These are phyloP conservation scores for Cherax destructor DNA, from an alignment of 1,140 invertebrate species.

Conservation along the genomic window DNA sequence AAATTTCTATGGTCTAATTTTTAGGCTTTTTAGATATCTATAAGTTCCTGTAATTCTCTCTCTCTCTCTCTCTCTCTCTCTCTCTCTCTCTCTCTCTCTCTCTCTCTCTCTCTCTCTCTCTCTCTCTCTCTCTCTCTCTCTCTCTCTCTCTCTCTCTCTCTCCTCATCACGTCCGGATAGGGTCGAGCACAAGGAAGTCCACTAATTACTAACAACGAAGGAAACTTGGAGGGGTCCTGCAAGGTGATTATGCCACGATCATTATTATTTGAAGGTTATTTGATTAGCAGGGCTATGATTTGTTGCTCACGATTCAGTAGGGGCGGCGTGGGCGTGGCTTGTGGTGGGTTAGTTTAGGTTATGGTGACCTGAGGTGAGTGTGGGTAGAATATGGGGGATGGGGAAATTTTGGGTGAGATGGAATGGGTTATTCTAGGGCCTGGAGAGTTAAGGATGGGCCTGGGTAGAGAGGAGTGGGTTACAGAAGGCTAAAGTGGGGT, in stretches of 20 bases:
- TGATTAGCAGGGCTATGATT: conserved; percentile 41
- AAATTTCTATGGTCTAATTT: too few relatives aligned
- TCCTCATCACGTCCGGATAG: neutral
- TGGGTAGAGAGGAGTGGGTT: too few relatives aligned
- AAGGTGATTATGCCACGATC: conserved; percentile 37
- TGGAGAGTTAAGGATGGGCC: too few relatives aligned
- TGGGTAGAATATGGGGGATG: too few relatives aligned
- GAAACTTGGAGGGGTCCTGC: conserved; percentile 15
- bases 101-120: neutral
- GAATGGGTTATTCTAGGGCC: too few relatives aligned
- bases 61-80: conserved; percentile 17
- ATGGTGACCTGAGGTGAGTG: too few relatives aligned
- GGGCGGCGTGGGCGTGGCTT: neutral
- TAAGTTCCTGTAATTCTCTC: neutral
- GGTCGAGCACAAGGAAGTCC: too few relatives aligned
- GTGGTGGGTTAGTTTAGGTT: too few relatives aligned
- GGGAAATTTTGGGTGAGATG: too few relatives aligned
- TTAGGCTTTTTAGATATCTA: too few relatives aligned
- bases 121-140: neutral
- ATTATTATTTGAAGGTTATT: conserved; percentile 45
- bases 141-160: conserved; percentile 8
- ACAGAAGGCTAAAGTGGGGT: too few relatives aligned
- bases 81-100: neutral
- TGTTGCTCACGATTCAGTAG: conserved; percentile 13
- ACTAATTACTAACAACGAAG: neutral